Percentiles rank a stretch among this genome's conserved stretches.
Conservation (phyloP, 2,113 vertebrate genomes). For the Thunnus thynnus region DNA sequence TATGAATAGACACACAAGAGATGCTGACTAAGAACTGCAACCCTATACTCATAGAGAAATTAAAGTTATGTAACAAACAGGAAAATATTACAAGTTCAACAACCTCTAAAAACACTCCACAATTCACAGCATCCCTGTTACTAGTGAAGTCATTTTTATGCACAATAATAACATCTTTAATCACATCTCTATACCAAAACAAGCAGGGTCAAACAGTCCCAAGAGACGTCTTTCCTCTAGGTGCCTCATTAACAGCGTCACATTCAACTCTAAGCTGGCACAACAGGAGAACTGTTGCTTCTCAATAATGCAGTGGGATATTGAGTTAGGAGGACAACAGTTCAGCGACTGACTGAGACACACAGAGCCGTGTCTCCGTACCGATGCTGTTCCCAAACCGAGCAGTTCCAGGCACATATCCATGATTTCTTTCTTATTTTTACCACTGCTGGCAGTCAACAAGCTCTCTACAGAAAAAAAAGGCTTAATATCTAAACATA, state of each 20-base stretch:
- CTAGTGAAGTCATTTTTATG: too few species aligned
- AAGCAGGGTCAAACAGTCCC: background rate
- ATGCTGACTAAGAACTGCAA: too few species aligned
- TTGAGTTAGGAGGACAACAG: conserved; percentile 48
- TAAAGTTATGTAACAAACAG: too few species aligned
- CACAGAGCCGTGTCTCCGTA: conserved; percentile 3
- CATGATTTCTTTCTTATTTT: background rate
- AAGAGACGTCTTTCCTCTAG: conserved; percentile 18
- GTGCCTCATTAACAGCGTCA: conserved; percentile 42
- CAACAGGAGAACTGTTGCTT: conserved; percentile 44
- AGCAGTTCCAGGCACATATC: background rate
- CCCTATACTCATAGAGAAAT: too few species aligned
- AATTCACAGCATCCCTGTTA: too few species aligned
- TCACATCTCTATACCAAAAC: background rate
- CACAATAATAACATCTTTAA: background rate
- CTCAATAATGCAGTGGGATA: conserved; percentile 74
- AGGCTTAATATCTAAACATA: conserved; percentile 1
- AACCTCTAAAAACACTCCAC: background rate
- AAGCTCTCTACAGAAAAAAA: background rate
- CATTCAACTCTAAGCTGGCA: conserved; percentile 51
- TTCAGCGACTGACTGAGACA: conserved; percentile 26
- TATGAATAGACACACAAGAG: too few species aligned
- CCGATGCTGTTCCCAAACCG: background rate
- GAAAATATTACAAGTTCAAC: background rate
- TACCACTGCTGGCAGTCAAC: too few species aligned